phyloP scores from a whole-genome alignment of 2,797 vertebrate genomes.

The Silurus lanzhouensis region DNA sequence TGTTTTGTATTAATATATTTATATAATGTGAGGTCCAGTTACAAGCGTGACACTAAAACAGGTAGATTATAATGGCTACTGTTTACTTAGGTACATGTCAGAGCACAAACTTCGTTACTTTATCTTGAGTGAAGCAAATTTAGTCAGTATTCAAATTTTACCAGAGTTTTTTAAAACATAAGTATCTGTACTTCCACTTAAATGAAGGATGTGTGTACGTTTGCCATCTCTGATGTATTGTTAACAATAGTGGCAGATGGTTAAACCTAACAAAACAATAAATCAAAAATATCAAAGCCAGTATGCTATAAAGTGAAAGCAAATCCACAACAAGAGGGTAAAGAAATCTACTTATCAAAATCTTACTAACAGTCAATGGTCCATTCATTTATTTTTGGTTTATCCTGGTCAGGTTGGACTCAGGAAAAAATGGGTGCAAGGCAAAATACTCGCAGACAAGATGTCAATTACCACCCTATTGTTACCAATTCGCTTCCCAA shows the following conservation, averaged over 20 bases:
- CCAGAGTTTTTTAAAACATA: no score
- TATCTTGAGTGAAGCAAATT: no score
- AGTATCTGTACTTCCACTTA: no score
- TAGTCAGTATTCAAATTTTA: no score
- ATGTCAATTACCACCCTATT: background rate
- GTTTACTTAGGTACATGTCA: no score
- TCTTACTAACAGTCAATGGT: background rate
- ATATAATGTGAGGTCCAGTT: no score
- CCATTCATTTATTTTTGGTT: background rate
- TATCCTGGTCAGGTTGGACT: background rate
- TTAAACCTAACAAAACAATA: background rate
- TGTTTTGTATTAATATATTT: no score
- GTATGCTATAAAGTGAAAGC: background rate
- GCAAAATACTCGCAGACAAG: background rate
- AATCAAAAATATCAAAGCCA: background rate
- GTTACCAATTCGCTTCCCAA: background rate
- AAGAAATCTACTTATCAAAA: background rate
- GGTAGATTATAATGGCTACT: no score
- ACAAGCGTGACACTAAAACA: no score
- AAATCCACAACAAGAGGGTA: background rate
- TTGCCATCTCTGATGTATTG: no score
- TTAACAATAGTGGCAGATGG: slow-evolving; percentile 11
- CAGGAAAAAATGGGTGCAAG: background rate
- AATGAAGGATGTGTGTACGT: no score
- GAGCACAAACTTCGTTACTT: no score